Evolutionary conservation across 2,888 invertebrate species (phyloP).

Genomic region (Alloplasta piceator): DNA sequence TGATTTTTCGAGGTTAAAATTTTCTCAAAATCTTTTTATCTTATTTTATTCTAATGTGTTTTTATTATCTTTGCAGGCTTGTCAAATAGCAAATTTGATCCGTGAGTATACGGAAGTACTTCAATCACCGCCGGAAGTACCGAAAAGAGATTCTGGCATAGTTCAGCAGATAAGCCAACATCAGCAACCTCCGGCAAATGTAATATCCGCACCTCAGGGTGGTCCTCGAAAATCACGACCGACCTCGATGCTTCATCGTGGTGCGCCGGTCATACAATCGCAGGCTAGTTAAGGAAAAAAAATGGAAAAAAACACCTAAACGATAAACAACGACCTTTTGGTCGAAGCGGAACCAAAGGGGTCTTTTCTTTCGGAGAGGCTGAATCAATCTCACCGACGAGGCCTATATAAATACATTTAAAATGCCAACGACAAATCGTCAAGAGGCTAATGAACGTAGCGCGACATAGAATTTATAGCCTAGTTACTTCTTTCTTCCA

Average conservation of each 20-base stretch:
- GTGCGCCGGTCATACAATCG: conserved; percentile 86
- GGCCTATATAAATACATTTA: conserved; percentile 72
- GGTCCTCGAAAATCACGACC: conserved; percentile 83
- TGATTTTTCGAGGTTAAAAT: no score
- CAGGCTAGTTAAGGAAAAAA: conserved; percentile 85
- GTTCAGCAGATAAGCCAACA: conserved; percentile 78
- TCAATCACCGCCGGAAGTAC: conserved; percentile 82
- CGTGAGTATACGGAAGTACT: conserved; percentile 93
- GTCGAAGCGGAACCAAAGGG: conserved; percentile 60
- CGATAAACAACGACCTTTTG: conserved; percentile 32
- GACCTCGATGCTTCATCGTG: conserved; percentile 84
- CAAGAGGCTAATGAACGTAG: conserved; percentile 52
- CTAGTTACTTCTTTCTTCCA: conserved; percentile 79
- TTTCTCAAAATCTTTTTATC: no score
- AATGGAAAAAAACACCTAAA: conserved; percentile 19
- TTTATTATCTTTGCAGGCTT: conserved; percentile 87
- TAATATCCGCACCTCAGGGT: conserved; percentile 67
- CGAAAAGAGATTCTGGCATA: conserved; percentile 79
- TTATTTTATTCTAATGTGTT: no score
- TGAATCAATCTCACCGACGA: conserved; percentile 69
- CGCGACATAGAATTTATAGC: conserved; percentile 59
- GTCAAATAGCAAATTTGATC: conserved; percentile 96
- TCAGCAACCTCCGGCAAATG: conserved; percentile 70
- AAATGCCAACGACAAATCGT: conserved; percentile 51
- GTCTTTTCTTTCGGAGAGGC: conserved; percentile 59